Evolutionary conservation across 1,140 invertebrate species (phyloP), one percentile per base, ranked within the genome.

Genomic region (Eciton burchellii): DNA sequence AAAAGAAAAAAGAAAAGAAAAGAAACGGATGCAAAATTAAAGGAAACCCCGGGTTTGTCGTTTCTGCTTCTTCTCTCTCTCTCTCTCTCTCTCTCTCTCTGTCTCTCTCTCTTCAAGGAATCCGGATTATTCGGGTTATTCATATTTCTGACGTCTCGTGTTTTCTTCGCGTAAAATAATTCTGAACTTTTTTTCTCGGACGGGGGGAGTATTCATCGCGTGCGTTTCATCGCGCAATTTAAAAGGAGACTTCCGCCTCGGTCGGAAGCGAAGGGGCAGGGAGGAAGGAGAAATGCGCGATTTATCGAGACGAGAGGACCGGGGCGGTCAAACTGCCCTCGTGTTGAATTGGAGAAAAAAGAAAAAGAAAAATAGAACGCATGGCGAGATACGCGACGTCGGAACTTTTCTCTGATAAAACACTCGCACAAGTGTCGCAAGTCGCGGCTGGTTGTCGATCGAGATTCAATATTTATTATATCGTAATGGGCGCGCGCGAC

Each of bases 401-500:
- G 19, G 12, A 43, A 43, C 12, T 19, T 68, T n/a, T n/a, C n/a
- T 68, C 16, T 79, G 56, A 19, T 79, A 45, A 68, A 70, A 35
- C 35, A 70, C 70, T 57, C n/a, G 47, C 70, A 79, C n/a, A 45
- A 49, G 56, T 68, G 74, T 43, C 49, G 19, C 35, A 68, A 19
- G 52, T 56, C 35, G 49, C 68, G 45, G 52, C 63, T 68, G 57
- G 35, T 57, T 79, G 63, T 79, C 74, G 74, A 57, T 70, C 63
- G 63, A 79, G 54, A 79, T 79, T 81, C 77, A 81, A 73, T 81
- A 81, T 81, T 81, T 81, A 81, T 81, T 81, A 81, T 73, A 81
- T 43, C 70, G 54, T 72, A 52, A 56, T 81, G 47, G 21, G 35
- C 35, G 35, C 43, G 77, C 45, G 47, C n/a, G 45, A 3, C 49